A percentile compares a stretch with the other conserved stretches of the same genome.
Evolutionary conservation across 2,797 vertebrate genomes (phyloP).

Genomic region (Falco concolor): DNA sequence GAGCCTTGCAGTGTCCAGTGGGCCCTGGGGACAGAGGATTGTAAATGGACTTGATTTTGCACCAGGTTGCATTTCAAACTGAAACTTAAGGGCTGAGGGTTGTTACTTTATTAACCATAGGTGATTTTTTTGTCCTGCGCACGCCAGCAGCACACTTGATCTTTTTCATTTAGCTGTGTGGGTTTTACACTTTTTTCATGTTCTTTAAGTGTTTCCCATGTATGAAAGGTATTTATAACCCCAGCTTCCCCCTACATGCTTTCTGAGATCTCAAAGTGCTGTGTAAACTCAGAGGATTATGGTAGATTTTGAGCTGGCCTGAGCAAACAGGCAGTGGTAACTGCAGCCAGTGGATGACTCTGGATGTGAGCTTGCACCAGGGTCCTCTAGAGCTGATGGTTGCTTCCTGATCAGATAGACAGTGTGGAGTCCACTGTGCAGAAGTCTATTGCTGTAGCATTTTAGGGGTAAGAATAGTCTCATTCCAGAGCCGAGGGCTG

Average conservation of each 20-base stretch:
- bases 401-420: neutral
- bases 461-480: neutral
- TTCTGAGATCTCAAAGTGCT: neutral
- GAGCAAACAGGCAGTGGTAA: neutral
- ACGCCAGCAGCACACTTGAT: neutral
- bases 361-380: neutral
- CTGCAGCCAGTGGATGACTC: neutral
- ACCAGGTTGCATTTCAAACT: neutral
- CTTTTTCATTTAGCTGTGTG: neutral
- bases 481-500: neutral
- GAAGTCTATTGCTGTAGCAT: neutral
- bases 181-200: neutral
- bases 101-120: neutral
- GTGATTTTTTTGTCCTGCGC: neutral
- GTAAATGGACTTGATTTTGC: neutral
- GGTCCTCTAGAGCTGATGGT: neutral
- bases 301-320: constrained; percentile 6
- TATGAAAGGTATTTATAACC: neutral
- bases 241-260: neutral
- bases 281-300: constrained; percentile 16
- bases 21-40: neutral
- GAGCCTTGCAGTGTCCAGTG: neutral
- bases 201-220: neutral
- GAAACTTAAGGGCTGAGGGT: neutral
- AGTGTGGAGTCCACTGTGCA: neutral